Base-by-base conservation (phyloP, 1,140 invertebrate genomes). In the Elymnias hypermnestra region DNA sequence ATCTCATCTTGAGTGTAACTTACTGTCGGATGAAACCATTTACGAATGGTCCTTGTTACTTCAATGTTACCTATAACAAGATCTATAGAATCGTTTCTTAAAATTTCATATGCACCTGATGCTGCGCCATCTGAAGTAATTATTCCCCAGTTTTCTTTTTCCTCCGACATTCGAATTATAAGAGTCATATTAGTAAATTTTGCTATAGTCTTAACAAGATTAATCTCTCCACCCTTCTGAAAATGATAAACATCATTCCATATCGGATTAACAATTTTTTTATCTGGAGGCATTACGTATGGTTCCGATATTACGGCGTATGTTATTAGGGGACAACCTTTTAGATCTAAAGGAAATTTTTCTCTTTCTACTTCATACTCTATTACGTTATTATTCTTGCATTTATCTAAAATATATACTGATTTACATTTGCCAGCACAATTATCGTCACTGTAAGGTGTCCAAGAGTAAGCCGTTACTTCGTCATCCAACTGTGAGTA, bases 1-100 rank as follows among this genome's bases (percentile, higher is more conserved):
- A 86, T 86, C 49, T 86, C 82, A 42, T 87, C 83, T 62, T 87
- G 84, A 7, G 79, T 81, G 47, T 86, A 87, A 36, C 77, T 84
- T 5, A 73, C 60, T 0, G 84, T 86, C 0, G 84, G 71, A 56
- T 86, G 57, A 31, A 87, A 87, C 69, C 73, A 82, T 44, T 78
- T 83, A 10, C 84, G 64, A 8, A 82, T 67, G 13, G 65, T 74
- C 54, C 61, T 79, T 5, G 83, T 83, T 1, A 83, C 79, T 70
- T 87, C 81, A 37, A 87, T 76, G 45, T 87, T 84, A 3, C 86
- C 86, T 12, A 87, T 76, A 22, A 87, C 66, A 4, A 86, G 38
- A 54, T 87, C 84, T 1, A 70, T 67, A 5, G 65, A 53, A 44
- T 79, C 77, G 45, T 77, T 73, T 58, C 54, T 70, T 17, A 87